Conservation (phyloP, 2,888 invertebrate species). For the Tethea ocularis region DNA sequence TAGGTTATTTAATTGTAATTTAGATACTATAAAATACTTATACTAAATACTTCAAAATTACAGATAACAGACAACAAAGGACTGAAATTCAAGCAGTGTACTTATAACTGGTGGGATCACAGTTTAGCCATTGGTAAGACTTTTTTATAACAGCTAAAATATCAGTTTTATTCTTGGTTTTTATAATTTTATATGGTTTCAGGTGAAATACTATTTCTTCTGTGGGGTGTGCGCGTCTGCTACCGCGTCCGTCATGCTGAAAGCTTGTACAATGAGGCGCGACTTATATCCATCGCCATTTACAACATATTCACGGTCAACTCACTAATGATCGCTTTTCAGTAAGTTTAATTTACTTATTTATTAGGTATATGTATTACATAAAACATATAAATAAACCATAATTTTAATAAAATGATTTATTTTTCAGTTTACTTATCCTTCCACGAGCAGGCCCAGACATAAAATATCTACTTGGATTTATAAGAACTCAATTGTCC, state of each 20-base stretch:
- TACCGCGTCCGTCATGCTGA: conserved; percentile 95
- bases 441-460: conserved; percentile 95
- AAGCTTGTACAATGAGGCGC: conserved; percentile 96
- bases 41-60: conserved; percentile 1
- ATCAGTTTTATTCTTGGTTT: not conserved
- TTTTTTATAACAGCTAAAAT: not conserved
- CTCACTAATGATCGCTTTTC: conserved; percentile 95
- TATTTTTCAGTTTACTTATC: conserved; percentile 89
- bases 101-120: conserved; percentile 97
- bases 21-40: too few species aligned
- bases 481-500: conserved; percentile 95
- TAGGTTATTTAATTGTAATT: too few species aligned
- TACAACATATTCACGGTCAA: conserved; percentile 97
- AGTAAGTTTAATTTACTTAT: conserved; percentile 93
- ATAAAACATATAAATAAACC: too few species aligned
- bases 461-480: conserved; percentile 95
- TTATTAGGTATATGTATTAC: too few species aligned
- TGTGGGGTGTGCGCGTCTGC: conserved; percentile 94
- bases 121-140: conserved; percentile 92
- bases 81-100: conserved; percentile 94
- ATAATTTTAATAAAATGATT: not conserved
- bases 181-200: conserved; percentile 37
- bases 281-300: conserved; percentile 96
- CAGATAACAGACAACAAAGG: conserved; percentile 89
- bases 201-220: conserved; percentile 91